phyloP scores from a whole-genome alignment of 2,113 vertebrate genomes.

The Danionella cerebrum region DNA sequence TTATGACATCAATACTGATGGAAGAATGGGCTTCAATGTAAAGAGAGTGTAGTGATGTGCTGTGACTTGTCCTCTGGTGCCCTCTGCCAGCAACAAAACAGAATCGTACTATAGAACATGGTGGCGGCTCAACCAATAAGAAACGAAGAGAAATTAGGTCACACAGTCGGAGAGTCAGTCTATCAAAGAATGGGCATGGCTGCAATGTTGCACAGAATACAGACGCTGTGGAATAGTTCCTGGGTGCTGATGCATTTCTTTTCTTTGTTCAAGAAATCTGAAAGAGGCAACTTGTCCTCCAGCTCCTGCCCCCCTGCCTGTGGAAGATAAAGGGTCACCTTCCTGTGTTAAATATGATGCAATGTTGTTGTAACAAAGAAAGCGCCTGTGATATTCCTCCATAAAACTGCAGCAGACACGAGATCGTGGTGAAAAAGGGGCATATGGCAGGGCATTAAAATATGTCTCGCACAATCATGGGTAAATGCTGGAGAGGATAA shows the following conservation, averaged over 20 bases:
- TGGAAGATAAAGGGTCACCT: not conserved
- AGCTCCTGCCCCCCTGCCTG: not conserved
- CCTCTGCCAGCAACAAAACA: slow-evolving; percentile 66
- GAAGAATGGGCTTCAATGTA: too few species aligned
- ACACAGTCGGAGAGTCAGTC: slow-evolving; percentile 60
- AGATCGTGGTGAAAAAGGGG: not conserved
- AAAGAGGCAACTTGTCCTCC: not conserved
- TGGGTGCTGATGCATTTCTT: not conserved
- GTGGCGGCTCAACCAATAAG: slow-evolving; percentile 57
- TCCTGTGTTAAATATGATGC: not conserved
- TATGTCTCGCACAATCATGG: too few species aligned
- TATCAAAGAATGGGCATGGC: slow-evolving; percentile 46
- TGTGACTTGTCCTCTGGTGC: slow-evolving; percentile 57
- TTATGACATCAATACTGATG: too few species aligned
- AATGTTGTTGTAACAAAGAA: not conserved
- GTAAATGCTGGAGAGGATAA: too few species aligned
- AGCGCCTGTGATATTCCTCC: not conserved
- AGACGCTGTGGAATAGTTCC: slow-evolving; percentile 15
- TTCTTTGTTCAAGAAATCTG: not conserved
- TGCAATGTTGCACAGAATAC: slow-evolving; percentile 49
- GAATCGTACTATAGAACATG: slow-evolving; percentile 62
- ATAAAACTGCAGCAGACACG: not conserved
- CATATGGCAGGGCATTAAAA: too few species aligned
- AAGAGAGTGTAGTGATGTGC: not conserved
- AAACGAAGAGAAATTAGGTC: slow-evolving; percentile 63